phyloP scores from a whole-genome alignment of 1,140 invertebrate species.

The Drosophila azteca region DNA sequence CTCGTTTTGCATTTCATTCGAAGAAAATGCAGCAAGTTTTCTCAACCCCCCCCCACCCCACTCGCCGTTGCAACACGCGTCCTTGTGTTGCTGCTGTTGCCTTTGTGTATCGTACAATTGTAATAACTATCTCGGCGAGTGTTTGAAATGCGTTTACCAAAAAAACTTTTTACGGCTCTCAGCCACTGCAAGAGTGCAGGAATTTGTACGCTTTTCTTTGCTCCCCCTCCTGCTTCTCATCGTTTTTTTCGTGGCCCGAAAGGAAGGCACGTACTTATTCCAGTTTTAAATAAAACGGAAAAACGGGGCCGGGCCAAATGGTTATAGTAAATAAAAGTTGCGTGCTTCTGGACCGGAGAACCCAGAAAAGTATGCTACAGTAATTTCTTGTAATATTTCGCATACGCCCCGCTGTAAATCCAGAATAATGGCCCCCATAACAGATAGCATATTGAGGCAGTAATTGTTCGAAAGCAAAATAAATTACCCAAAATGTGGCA shows the following conservation, averaged over 20 bases:
- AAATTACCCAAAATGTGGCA: conserved; percentile 45
- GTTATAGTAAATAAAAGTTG: conserved; percentile 18
- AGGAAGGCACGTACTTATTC: conserved; percentile 16
- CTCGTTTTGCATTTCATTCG: conserved; percentile 76
- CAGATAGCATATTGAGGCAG: conserved; percentile 47
- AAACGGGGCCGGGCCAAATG: conserved; percentile 6
- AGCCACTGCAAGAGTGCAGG: conserved; percentile 54
- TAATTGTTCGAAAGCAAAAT: conserved; percentile 45
- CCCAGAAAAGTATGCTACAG: conserved; percentile 29
- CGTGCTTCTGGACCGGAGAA: too few species aligned
- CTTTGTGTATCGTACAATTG: conserved; percentile 65
- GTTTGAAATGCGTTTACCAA: conserved; percentile 81
- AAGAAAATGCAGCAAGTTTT: conserved; percentile 68
- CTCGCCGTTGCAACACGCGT: conserved; percentile 34
- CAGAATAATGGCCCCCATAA: conserved; percentile 43
- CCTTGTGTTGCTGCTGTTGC: conserved; percentile 34
- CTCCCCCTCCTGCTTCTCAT: not conserved
- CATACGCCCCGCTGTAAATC: conserved; percentile 35
- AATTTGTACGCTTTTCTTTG: conserved; percentile 69
- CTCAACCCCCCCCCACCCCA: not conserved
- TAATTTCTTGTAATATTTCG: conserved; percentile 8
- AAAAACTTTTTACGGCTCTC: conserved; percentile 69
- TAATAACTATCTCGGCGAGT: conserved; percentile 80
- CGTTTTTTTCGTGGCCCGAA: not conserved
- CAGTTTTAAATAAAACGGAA: conserved; percentile 42